phyloP scores from a whole-genome alignment of 2,797 vertebrate species.

The Rallus crepitans region DNA sequence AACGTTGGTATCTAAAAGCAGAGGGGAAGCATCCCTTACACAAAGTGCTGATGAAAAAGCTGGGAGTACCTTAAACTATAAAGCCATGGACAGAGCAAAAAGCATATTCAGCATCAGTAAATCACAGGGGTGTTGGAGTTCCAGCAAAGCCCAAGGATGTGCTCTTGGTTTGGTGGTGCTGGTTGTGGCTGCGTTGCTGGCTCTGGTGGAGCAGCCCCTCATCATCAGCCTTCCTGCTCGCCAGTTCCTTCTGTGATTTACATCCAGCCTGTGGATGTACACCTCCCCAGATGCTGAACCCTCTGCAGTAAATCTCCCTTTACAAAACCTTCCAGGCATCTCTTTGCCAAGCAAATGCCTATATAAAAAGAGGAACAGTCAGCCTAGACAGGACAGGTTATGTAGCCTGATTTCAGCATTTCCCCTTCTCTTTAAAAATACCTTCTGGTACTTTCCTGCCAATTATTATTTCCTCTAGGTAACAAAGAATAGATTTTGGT shows the following conservation, averaged over 20 bases:
- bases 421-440: background rate
- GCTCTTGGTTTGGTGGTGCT: background rate
- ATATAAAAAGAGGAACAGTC: background rate
- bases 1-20: background rate
- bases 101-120: background rate
- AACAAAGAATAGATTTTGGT: background rate
- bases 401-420: background rate
- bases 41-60: background rate
- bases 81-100: background rate
- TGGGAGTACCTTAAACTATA: background rate
- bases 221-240: background rate
- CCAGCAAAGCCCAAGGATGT: accelerated
- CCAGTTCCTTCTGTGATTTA: background rate
- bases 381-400: background rate
- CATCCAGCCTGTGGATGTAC: background rate
- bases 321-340: background rate
- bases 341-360: background rate
- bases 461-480: background rate
- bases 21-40: background rate
- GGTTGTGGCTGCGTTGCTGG: accelerated
- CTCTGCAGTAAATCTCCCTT: background rate
- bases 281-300: background rate
- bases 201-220: background rate
- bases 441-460: background rate
- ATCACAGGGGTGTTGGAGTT: accelerated